Conservation (phyloP, 2,797 vertebrate genomes). For the Mico argentatus region DNA sequence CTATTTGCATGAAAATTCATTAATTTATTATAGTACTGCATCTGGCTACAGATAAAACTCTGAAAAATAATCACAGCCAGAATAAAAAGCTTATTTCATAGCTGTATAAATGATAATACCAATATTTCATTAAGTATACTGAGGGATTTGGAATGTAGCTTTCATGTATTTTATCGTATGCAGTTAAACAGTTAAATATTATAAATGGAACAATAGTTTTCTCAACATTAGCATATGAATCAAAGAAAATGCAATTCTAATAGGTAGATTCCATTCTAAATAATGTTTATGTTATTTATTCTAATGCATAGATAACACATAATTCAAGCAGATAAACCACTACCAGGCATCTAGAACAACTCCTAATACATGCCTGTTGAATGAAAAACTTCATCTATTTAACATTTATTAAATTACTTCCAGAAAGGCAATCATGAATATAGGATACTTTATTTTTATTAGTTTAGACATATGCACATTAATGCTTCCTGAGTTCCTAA, state of each 20-base stretch:
- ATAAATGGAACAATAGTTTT: neutral
- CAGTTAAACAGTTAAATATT: neutral
- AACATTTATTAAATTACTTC: conserved; percentile 14
- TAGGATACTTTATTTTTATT: neutral
- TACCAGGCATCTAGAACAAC: neutral
- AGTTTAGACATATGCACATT: neutral
- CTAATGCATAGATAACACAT: neutral
- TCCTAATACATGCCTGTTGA: neutral
- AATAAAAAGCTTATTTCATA: neutral
- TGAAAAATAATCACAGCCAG: neutral
- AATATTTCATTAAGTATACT: neutral
- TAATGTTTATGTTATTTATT: conserved; percentile 33
- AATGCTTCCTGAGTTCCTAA: neutral
- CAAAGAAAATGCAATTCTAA: conserved; percentile 34
- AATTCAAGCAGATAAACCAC: conserved; percentile 12
- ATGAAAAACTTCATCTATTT: conserved; percentile 33
- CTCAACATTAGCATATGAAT: conserved; percentile 22
- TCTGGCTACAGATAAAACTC: neutral
- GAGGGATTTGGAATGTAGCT: neutral
- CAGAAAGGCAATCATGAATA: neutral
- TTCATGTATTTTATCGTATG: neutral
- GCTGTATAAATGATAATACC: neutral
- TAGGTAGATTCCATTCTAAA: conserved; percentile 27
- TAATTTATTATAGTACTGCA: neutral
- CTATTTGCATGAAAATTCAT: neutral